Conservation (phyloP, 2,888 invertebrate genomes). For the Acanthopleura granulata region DNA sequence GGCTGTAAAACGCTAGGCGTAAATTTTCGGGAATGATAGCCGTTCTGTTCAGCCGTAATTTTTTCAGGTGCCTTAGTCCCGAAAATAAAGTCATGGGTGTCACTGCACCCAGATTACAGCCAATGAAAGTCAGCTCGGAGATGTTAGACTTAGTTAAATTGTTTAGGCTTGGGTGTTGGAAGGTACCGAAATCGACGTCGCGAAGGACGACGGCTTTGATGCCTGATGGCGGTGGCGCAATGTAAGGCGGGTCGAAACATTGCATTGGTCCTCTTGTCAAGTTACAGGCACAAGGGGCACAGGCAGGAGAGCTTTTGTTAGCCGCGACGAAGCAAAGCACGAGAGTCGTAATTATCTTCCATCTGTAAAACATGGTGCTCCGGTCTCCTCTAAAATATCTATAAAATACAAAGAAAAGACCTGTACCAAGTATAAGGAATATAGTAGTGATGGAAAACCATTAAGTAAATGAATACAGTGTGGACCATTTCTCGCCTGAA, state of each 20-base stretch:
- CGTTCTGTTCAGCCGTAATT: constrained; percentile 5
- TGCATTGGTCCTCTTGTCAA: background rate
- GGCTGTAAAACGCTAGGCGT: background rate
- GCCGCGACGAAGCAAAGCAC: too few relatives aligned
- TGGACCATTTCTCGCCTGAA: too few relatives aligned
- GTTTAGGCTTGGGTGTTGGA: background rate
- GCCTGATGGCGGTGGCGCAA: background rate
- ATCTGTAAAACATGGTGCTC: too few relatives aligned
- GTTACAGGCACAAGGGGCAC: background rate
- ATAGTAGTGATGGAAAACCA: too few relatives aligned
- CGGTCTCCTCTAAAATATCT: too few relatives aligned
- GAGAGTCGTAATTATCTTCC: too few relatives aligned
- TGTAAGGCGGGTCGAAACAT: background rate
- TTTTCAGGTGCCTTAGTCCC: background rate
- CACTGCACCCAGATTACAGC: background rate
- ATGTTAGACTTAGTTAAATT: background rate
- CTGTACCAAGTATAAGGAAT: too few relatives aligned
- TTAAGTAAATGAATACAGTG: too few relatives aligned
- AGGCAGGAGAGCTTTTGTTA: background rate
- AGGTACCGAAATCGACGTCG: background rate
- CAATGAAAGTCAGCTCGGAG: background rate
- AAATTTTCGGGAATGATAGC: constrained; percentile 6
- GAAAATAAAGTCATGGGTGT: background rate
- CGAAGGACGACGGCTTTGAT: background rate
- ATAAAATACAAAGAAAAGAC: too few relatives aligned